Conservation (phyloP, 2,888 invertebrate genomes). For the Acanthopleura granulata region DNA sequence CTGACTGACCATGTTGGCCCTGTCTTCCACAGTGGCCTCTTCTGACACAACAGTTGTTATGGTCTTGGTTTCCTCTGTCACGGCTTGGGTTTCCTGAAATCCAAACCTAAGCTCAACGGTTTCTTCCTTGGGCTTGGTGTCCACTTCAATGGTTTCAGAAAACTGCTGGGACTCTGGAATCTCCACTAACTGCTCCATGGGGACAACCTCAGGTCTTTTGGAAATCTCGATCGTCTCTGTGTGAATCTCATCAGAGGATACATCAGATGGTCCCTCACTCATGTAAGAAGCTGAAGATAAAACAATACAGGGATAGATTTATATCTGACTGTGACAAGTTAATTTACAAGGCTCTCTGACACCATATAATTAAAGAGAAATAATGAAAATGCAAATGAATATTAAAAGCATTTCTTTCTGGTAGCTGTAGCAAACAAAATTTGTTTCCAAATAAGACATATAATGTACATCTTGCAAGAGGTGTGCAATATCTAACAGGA, state of each 20-base stretch:
- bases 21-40: slow-evolving; percentile 34
- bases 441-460: no score
- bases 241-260: slow-evolving; percentile 52
- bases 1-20: slow-evolving; percentile 48
- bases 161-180: slow-evolving; percentile 25
- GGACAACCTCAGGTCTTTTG: slow-evolving; percentile 9
- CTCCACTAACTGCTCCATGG: slow-evolving; percentile 22
- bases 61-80: slow-evolving; percentile 47
- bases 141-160: slow-evolving; percentile 33
- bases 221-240: slow-evolving; percentile 56
- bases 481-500: no score
- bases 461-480: no score
- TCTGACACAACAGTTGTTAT: slow-evolving; percentile 30
- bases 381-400: no score
- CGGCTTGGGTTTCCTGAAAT: slow-evolving; percentile 42
- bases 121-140: slow-evolving; percentile 26
- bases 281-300: slow-evolving; percentile 39
- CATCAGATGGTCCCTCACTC: slow-evolving; percentile 36
- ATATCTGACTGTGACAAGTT: no score
- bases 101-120: slow-evolving; percentile 51
- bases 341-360: no score
- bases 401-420: no score
- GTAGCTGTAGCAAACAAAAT: no score
- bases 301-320: not conserved
- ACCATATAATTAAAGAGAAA: no score